phyloP scores from a whole-genome alignment of 2,888 invertebrate genomes.

The Mythimna loreyi region DNA sequence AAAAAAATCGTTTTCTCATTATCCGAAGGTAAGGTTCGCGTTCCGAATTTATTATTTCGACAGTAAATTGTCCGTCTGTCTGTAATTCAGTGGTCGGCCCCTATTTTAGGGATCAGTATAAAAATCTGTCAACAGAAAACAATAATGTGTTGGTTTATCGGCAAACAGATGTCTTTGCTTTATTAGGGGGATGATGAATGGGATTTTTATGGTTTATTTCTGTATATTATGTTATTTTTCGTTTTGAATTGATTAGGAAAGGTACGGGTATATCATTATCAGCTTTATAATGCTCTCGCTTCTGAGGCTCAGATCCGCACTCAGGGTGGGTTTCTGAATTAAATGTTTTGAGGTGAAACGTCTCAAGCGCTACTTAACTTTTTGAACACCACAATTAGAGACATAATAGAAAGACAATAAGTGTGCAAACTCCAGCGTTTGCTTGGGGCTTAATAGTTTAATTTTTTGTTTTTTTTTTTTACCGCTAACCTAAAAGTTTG shows the following conservation, averaged over 20 bases:
- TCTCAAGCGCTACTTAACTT: too few species aligned
- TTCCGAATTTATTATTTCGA: constrained; percentile 64
- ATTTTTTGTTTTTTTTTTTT: too few species aligned
- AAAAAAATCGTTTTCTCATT: constrained; percentile 64
- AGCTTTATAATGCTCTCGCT: too few species aligned
- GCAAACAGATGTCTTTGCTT: constrained; percentile 22
- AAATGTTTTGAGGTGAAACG: too few species aligned
- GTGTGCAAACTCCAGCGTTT: too few species aligned
- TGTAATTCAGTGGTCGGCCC: constrained; percentile 52
- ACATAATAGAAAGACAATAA: too few species aligned
- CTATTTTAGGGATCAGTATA: constrained; percentile 42
- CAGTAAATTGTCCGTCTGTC: constrained; percentile 62
- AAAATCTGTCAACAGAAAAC: constrained; percentile 46
- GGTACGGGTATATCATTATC: neutral
- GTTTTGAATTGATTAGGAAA: neutral
- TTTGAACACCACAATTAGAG: too few species aligned
- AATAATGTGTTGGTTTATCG: constrained; percentile 35
- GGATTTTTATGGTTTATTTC: neutral
- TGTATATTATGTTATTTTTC: neutral
- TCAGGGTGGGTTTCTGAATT: too few species aligned
- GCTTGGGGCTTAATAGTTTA: too few species aligned
- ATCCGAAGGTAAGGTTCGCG: constrained; percentile 43
- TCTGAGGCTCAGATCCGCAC: too few species aligned
- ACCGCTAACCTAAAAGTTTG: too few species aligned
- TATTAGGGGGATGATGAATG: constrained; percentile 17